Evolutionary conservation across 1,140 invertebrate genomes (phyloP), one percentile per base, ranked within the genome.

Genomic region (Sesamia nonagrioides): DNA sequence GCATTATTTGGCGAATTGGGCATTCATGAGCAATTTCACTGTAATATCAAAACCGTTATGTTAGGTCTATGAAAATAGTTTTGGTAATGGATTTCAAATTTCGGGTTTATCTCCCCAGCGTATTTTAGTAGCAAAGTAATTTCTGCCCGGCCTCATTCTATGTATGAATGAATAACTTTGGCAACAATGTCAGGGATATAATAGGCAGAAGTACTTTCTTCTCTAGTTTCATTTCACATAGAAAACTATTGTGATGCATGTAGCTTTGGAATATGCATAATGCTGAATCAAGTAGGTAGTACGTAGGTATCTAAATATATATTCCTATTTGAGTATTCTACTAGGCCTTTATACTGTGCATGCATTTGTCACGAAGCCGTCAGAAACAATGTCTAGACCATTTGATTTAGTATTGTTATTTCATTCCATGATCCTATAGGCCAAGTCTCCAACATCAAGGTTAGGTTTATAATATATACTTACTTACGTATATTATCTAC

Each of bases 321-420:
- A 42, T 6, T 1, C 11, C 7, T 15, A 50, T n/a, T 15, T 50
- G 21, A 66, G 37, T 66, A 66, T 66, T 66, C 61, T 18, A 37
- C n/a, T 66, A 66, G 61, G 17, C 61, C 17, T 17, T 8, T 13
- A 58, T 27, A 58, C 21, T 58, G 27, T 61, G 35, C 61, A 42
- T 11, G 11, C 61, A 66, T 66, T 66, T 66, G 61, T 66, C 61
- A 21, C 37, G 17, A 42, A 37, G 37, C n/a, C 37, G 61, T 42
- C 61, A 66, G 61, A 66, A 42, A 66, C n/a, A 40, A 13, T 42
- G 61, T 66, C 61, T 66, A 66, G 61, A 66, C 61, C 18, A 17
- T 42, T 66, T 66, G 61, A 66, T 66, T 42, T 66, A 42, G 37
- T 37, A 42, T 66, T 66, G 37, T 17, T 42, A 66, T 17, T 66